These are phyloP conservation scores for Drymonia ruficornis DNA, from an alignment of 2,888 invertebrate genomes.

Conservation along the genomic window DNA sequence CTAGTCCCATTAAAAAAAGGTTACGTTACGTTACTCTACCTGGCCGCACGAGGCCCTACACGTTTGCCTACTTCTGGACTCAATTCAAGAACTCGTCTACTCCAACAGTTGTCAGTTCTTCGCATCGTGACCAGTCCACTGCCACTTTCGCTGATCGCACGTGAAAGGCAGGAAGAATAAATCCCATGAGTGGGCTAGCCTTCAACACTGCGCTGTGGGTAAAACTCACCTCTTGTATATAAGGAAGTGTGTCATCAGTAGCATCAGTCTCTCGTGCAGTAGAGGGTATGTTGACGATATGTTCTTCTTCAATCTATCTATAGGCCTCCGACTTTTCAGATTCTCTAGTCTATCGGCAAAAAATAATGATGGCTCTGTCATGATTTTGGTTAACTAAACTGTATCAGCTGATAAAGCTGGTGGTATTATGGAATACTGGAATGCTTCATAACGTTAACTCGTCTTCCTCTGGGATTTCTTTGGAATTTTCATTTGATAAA, in stretches of 20 bases:
- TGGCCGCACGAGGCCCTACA: too few relatives aligned
- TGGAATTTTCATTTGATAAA: too few relatives aligned
- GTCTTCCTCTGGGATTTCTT: too few relatives aligned
- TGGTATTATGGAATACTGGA: not conserved
- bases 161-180: too few relatives aligned
- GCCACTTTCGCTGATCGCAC: too few relatives aligned
- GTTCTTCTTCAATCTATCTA: constrained; percentile 63
- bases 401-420: not conserved
- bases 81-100: too few relatives aligned
- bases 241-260: constrained; percentile 86
- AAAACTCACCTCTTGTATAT: constrained; percentile 81
- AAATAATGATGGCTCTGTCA: not conserved
- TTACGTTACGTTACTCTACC: too few relatives aligned
- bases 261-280: constrained; percentile 86
- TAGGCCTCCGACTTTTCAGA: constrained; percentile 52
- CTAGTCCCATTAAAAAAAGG: too few relatives aligned
- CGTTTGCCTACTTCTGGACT: too few relatives aligned
- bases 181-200: not conserved
- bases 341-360: constrained; percentile 55
- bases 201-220: not conserved
- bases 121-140: too few relatives aligned
- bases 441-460: too few relatives aligned
- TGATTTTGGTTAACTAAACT: not conserved
- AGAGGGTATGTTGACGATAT: constrained; percentile 86
- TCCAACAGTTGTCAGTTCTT: too few relatives aligned